phyloP scores from a whole-genome alignment of 2,797 vertebrate genomes.

The Clarias platycephalus region DNA sequence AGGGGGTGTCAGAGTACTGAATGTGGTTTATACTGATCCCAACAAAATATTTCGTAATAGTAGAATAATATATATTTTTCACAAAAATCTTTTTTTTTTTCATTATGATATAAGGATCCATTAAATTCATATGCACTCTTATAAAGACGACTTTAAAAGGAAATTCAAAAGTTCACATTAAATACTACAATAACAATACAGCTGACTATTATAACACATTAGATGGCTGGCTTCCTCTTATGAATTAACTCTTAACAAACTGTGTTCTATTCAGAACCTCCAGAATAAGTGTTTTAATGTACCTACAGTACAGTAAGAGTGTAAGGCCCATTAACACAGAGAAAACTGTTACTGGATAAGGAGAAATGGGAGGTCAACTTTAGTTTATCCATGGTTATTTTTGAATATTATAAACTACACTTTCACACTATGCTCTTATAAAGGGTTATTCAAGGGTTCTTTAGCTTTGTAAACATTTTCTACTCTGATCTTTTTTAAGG shows the following conservation, averaged over 20 bases:
- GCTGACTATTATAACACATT: not conserved
- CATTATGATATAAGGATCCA: not conserved
- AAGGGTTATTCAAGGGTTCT: not conserved
- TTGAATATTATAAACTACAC: not conserved
- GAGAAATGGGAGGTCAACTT: not conserved
- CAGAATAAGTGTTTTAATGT: constrained; percentile 2
- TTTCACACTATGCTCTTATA: not conserved
- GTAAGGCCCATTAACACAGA: not conserved
- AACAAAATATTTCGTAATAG: constrained; percentile 21
- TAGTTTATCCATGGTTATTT: constrained; percentile 27
- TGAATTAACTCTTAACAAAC: not conserved
- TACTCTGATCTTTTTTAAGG: not conserved
- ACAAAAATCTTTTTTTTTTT: not conserved
- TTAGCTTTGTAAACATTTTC: constrained; percentile 9
- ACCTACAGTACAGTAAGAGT: not conserved
- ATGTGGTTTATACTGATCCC: not conserved
- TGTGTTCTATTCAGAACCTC: not conserved
- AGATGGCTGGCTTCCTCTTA: not conserved
- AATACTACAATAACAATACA: not conserved
- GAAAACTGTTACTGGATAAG: not conserved
- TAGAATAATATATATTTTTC: constrained; percentile 5
- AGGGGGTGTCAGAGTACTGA: constrained; percentile 56
- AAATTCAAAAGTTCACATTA: not conserved
- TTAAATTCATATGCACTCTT: not conserved
- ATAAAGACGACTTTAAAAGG: not conserved